phyloP scores from a whole-genome alignment of 2,113 vertebrate genomes.

The Percina caprodes region DNA sequence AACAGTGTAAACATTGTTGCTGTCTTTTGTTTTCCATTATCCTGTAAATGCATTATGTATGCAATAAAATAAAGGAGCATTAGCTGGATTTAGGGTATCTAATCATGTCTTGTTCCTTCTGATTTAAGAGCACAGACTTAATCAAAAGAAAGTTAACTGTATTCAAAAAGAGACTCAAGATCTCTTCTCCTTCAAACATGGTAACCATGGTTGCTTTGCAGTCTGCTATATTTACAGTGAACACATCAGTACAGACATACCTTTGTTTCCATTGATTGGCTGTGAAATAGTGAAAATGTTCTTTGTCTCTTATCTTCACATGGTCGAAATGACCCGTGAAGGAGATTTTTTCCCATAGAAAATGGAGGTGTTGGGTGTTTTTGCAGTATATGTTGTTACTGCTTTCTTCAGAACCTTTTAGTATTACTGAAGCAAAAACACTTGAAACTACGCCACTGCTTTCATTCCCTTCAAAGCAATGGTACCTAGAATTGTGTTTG shows the following conservation, averaged over 20 bases:
- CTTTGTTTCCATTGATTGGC: slow-evolving; percentile 36
- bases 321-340: slow-evolving; percentile 36
- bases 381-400: slow-evolving; percentile 11
- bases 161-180: slow-evolving; percentile 8
- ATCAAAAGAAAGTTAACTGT: slow-evolving; percentile 26
- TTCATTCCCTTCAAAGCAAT: slow-evolving; percentile 9
- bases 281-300: slow-evolving; percentile 6
- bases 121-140: slow-evolving; percentile 24
- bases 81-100: slow-evolving; percentile 32
- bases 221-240: slow-evolving; percentile 25
- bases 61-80: slow-evolving; percentile 15
- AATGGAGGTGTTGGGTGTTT: background rate
- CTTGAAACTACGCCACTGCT: background rate
- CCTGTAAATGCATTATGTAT: slow-evolving; percentile 7
- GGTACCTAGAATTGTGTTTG: background rate
- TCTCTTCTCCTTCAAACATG: slow-evolving; percentile 21
- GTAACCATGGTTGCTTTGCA: slow-evolving; percentile 5
- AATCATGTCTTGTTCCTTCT: slow-evolving; percentile 33
- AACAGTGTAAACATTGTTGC: background rate
- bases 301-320: slow-evolving; percentile 41
- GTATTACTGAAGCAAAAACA: background rate
- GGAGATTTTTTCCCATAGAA: slow-evolving; percentile 3
- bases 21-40: slow-evolving; percentile 19
- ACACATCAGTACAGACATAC: slow-evolving; percentile 35
- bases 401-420: background rate